A percentile compares a stretch with the other conserved stretches of the same genome.
Evolutionary conservation across 1,140 invertebrate genomes (phyloP).

Genomic region (Anastrepha obliqua): DNA sequence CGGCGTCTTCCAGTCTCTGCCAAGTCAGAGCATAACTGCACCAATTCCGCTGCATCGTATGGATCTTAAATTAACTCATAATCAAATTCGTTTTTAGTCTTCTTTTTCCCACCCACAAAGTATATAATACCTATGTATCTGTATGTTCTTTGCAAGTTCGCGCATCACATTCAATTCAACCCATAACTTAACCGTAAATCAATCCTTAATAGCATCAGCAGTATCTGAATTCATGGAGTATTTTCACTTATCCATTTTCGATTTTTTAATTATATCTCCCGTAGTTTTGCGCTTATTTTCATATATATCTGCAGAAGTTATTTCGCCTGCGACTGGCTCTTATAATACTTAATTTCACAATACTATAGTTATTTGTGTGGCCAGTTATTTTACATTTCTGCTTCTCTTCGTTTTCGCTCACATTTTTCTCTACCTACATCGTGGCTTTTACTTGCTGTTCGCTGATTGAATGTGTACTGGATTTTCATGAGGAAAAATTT

Average conservation of each 20-base stretch:
- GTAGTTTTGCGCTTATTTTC: not conserved
- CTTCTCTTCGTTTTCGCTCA: not conserved
- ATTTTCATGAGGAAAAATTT: not conserved
- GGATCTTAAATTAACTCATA: not conserved
- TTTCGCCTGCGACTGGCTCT: not conserved
- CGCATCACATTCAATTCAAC: constrained; percentile 36
- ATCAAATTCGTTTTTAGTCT: not conserved
- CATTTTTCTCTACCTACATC: not conserved
- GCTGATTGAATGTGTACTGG: constrained; percentile 20
- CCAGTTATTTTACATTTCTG: not conserved
- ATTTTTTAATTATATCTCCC: constrained; percentile 21
- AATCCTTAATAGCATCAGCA: constrained; percentile 11
- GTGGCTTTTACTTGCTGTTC: not conserved
- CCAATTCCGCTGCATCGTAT: not conserved
- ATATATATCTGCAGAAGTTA: not conserved
- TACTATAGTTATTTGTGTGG: not conserved
- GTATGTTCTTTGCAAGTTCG: constrained; percentile 42
- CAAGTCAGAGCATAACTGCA: not conserved
- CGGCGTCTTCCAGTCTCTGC: not conserved
- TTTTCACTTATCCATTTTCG: constrained; percentile 17
- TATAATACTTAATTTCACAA: not conserved
- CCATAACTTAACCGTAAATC: not conserved
- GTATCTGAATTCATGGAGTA: not conserved
- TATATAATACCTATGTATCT: not conserved
- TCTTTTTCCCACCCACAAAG: not conserved